Percentiles rank a stretch among this genome's conserved stretches.
Conservation (phyloP, 1,140 invertebrate genomes). For the Drosophila athabasca region DNA sequence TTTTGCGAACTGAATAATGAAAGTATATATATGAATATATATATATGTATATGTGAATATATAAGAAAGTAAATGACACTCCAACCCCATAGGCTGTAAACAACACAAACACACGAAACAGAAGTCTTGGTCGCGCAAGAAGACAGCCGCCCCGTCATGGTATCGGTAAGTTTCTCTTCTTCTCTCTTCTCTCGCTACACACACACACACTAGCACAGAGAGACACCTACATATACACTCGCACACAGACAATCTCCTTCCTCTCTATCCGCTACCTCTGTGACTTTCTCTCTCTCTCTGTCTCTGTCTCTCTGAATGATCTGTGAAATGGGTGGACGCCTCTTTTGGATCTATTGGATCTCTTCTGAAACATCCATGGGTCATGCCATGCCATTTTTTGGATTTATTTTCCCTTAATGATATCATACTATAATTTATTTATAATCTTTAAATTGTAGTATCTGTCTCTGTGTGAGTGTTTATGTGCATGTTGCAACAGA, state of each 20-base stretch:
- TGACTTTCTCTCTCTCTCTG: slow-evolving; percentile 2
- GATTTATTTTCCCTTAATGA: slow-evolving; percentile 14
- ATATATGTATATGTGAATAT: slow-evolving; percentile 29
- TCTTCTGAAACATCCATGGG: neutral
- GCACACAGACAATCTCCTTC: neutral
- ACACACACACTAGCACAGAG: slow-evolving; percentile 22
- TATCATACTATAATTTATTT: slow-evolving; percentile 14
- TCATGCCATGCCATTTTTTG: slow-evolving; percentile 21
- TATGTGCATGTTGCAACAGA: slow-evolving; percentile 64
- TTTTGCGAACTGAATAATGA: slow-evolving; percentile 8
- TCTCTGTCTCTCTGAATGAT: slow-evolving; percentile 21
- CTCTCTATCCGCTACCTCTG: slow-evolving; percentile 3
- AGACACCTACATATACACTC: slow-evolving; percentile 9
- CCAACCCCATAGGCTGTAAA: slow-evolving; percentile 82
- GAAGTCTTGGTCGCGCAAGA: slow-evolving; percentile 84
- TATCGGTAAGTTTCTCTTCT: slow-evolving; percentile 77
- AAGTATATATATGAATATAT: slow-evolving; percentile 21
- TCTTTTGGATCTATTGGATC: slow-evolving; percentile 4
- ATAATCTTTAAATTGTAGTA: slow-evolving; percentile 32
- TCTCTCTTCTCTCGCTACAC: slow-evolving; percentile 6
- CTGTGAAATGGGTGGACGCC: slow-evolving; percentile 2
- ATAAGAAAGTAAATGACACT: slow-evolving; percentile 66
- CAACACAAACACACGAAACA: slow-evolving; percentile 84
- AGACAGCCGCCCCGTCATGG: slow-evolving; percentile 84
- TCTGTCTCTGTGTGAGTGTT: slow-evolving; percentile 28